phyloP scores from a whole-genome alignment of 2,113 vertebrate genomes.

The Meriones unguiculatus region DNA sequence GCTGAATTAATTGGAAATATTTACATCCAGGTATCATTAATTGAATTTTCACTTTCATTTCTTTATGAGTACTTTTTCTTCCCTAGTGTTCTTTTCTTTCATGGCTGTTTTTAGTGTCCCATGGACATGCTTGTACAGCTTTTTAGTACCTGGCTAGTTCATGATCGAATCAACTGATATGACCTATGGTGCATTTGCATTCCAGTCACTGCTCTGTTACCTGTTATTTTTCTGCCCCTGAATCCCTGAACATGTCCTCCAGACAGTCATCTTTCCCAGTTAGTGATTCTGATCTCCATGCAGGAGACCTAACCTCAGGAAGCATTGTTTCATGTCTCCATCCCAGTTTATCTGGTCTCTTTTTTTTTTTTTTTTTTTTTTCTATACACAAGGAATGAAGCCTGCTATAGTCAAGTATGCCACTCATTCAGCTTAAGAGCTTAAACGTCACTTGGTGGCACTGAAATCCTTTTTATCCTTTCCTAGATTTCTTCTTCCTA shows the following conservation, averaged over 20 bases:
- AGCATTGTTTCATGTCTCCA: not conserved
- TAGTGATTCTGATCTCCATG: not conserved
- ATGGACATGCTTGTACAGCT: not conserved
- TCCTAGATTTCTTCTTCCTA: not conserved
- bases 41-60: not conserved
- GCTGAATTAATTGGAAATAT: not conserved
- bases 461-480: not conserved
- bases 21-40: not conserved
- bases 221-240: not conserved
- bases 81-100: not conserved
- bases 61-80: not conserved
- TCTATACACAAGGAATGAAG: not conserved
- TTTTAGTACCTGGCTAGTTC: not conserved
- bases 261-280: not conserved
- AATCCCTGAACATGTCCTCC: not conserved
- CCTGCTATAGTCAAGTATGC: not conserved
- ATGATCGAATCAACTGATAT: not conserved
- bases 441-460: not conserved
- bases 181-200: not conserved
- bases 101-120: not conserved
- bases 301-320: not conserved
- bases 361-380: too few relatives aligned
- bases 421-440: not conserved
- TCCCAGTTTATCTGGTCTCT: not conserved
- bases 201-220: not conserved